These are phyloP conservation scores for Xenopus petersii DNA, from an alignment of 2,797 vertebrate species.

Conservation along the genomic window DNA sequence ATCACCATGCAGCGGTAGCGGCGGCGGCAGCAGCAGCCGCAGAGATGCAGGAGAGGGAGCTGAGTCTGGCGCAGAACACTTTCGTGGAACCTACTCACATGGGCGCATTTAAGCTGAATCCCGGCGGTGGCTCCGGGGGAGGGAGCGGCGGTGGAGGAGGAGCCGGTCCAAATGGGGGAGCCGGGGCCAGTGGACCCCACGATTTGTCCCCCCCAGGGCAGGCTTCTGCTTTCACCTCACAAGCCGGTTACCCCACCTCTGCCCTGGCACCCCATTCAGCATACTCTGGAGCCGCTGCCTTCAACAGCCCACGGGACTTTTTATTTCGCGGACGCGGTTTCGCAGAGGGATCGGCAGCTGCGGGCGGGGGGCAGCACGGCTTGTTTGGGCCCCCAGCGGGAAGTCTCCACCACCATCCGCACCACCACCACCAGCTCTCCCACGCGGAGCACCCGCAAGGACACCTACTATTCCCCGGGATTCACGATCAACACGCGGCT, in stretches of 20 bases:
- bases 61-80: conserved; percentile 93
- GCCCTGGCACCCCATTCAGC: conserved; percentile 90
- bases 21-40: conserved; percentile 66
- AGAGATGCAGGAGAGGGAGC: conserved; percentile 95
- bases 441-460: conserved; percentile 83
- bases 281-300: conserved; percentile 84
- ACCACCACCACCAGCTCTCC: conserved; percentile 89
- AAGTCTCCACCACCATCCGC: conserved; percentile 78
- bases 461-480: conserved; percentile 92
- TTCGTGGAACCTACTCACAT: conserved; percentile 97
- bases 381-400: conserved; percentile 83
- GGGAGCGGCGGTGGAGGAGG: conserved; percentile 13
- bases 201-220: conserved; percentile 90
- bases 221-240: conserved; percentile 93
- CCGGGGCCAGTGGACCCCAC: conserved; percentile 60
- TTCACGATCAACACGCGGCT: conserved; percentile 88
- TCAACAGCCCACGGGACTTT: conserved; percentile 98
- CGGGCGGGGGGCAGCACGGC: conserved; percentile 75
- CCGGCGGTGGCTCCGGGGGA: conserved; percentile 52
- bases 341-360: conserved; percentile 85
- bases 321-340: conserved; percentile 96
- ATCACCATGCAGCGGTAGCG: conserved; percentile 56
- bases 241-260: conserved; percentile 88
- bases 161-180: conserved; percentile 15
- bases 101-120: conserved; percentile 96